These are phyloP conservation scores for Phymatocera aterrima DNA, from an alignment of 2,888 invertebrate species.

Conservation along the genomic window DNA sequence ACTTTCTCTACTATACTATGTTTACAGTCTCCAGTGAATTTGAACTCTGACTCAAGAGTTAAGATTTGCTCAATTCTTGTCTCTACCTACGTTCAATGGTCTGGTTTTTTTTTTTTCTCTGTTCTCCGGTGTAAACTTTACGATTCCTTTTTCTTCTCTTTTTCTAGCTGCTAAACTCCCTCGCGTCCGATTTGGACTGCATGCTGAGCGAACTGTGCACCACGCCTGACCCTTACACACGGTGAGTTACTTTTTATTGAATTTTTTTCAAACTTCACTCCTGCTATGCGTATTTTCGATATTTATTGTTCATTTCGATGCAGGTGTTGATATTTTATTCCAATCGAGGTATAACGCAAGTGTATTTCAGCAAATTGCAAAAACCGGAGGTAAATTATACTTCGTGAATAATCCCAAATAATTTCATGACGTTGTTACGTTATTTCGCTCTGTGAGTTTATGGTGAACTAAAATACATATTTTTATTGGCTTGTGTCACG, in stretches of 20 bases:
- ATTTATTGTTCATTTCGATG: not conserved
- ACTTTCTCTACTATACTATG: not conserved
- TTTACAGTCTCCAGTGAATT: conserved; percentile 18
- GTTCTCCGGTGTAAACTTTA: not conserved
- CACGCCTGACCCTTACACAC: conserved; percentile 75
- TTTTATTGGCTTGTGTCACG: not conserved
- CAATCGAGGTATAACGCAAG: not conserved
- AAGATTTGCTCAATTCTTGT: not conserved
- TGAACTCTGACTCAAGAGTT: not conserved
- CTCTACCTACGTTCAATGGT: not conserved
- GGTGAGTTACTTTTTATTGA: conserved; percentile 59
- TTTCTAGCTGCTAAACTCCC: conserved; percentile 85
- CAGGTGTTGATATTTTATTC: not conserved
- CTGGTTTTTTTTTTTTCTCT: not conserved
- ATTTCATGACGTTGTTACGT: not conserved
- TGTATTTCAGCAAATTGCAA: not conserved
- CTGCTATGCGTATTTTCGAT: not conserved
- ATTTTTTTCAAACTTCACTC: not conserved
- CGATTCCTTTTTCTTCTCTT: conserved; percentile 47
- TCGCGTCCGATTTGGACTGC: conserved; percentile 90
- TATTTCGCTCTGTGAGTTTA: not conserved
- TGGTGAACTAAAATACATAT: not conserved
- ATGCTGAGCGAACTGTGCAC: conserved; percentile 90
- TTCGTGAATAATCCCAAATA: not conserved
- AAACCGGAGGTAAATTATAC: not conserved